A percentile compares a stretch with the other conserved stretches of the same genome.
Conservation (phyloP, 2,797 vertebrate species). For the Rhabdomys pumilio region DNA sequence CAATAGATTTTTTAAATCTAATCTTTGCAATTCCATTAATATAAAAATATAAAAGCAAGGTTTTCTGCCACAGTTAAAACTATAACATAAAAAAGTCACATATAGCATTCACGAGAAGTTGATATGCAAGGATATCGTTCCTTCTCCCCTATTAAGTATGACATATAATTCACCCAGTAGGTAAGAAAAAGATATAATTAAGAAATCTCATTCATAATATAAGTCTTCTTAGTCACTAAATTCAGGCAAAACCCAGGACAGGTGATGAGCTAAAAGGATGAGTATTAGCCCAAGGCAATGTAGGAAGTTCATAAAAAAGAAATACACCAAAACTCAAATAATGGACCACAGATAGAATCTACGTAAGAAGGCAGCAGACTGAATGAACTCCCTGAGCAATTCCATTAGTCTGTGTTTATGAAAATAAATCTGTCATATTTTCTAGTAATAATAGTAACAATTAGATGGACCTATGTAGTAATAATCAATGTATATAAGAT, state of each 20-base stretch:
- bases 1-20: slow-evolving; percentile 16
- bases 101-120: slow-evolving; percentile 19
- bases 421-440: slow-evolving; percentile 44
- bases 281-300: slow-evolving; percentile 44
- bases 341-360: background rate
- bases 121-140: background rate
- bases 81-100: background rate
- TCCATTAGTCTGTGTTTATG: slow-evolving; percentile 7
- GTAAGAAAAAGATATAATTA: slow-evolving; percentile 30
- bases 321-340: slow-evolving; percentile 59
- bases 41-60: slow-evolving; percentile 1
- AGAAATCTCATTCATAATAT: slow-evolving; percentile 53
- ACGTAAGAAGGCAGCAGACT: background rate
- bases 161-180: slow-evolving; percentile 17
- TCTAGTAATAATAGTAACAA: background rate
- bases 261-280: slow-evolving; percentile 18
- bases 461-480: background rate
- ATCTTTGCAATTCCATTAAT: background rate
- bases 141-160: background rate
- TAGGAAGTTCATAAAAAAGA: slow-evolving; percentile 45
- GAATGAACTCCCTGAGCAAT: background rate
- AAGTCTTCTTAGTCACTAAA: slow-evolving; percentile 48
- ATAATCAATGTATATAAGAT: slow-evolving; percentile 52
- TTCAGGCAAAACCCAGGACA: slow-evolving; percentile 25
- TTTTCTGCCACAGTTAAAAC: slow-evolving; percentile 31